Conservation (phyloP, 2,113 vertebrate species). For the Melanocharis versteri region DNA sequence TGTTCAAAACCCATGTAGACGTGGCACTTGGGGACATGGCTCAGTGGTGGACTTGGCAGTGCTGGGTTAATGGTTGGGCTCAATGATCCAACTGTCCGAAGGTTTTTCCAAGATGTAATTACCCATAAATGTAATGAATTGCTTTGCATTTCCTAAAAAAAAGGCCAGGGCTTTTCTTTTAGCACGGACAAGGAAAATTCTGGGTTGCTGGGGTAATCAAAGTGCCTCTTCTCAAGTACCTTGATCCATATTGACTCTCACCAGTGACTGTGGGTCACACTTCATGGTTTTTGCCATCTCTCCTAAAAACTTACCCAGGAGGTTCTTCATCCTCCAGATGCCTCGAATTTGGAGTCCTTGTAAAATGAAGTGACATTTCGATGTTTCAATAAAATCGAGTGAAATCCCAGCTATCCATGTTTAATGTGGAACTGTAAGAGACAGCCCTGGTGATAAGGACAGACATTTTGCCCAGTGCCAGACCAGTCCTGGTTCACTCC, state of each 20-base stretch:
- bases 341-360: accelerated
- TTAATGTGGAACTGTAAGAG: neutral
- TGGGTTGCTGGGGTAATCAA: neutral
- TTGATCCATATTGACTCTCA: neutral
- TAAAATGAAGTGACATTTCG: neutral
- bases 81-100: neutral
- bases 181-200: neutral
- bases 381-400: neutral
- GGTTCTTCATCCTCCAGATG: neutral
- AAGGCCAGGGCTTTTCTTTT: neutral
- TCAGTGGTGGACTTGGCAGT: neutral
- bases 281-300: neutral
- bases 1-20: neutral
- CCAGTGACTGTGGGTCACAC: neutral
- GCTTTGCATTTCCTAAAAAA: neutral
- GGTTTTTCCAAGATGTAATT: neutral
- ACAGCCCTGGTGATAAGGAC: neutral
- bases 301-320: neutral
- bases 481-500: neutral
- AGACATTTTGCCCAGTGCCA: accelerated
- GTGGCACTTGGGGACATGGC: neutral
- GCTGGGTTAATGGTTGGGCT: neutral
- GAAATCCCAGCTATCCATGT: neutral
- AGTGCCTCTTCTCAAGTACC: neutral
- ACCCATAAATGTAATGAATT: neutral